Percentiles rank a stretch among this genome's conserved stretches.
phyloP scores from a whole-genome alignment of 2,113 vertebrate genomes.

The Oryctolagus cuniculus region mOryCun1.1 NC_091435.1:138181501-138182000 shows the following conservation, averaged over 20 bases:
- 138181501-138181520: too few relatives aligned
- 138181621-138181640: not conserved
- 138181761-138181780: not conserved
- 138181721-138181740: not conserved
- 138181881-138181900: not conserved
- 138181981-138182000: not conserved
- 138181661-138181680: not conserved
- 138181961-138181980: not conserved
- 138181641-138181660: too few relatives aligned
- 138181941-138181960: not conserved
- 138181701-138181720: not conserved
- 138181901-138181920: not conserved
- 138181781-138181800: not conserved
- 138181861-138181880: not conserved
- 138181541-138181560: not conserved
- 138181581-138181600: not conserved
- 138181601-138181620: slow-evolving; percentile 18
- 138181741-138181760: not conserved
- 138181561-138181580: not conserved
- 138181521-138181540: not conserved
- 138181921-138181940: not conserved
- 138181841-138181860: not conserved
- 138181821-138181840: not conserved
- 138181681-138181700: not conserved
- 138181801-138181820: not conserved